A percentile compares a stretch with the other conserved stretches of the same genome.
phyloP scores from a whole-genome alignment of 2,797 vertebrate species.

The Ceryle rudis region DNA sequence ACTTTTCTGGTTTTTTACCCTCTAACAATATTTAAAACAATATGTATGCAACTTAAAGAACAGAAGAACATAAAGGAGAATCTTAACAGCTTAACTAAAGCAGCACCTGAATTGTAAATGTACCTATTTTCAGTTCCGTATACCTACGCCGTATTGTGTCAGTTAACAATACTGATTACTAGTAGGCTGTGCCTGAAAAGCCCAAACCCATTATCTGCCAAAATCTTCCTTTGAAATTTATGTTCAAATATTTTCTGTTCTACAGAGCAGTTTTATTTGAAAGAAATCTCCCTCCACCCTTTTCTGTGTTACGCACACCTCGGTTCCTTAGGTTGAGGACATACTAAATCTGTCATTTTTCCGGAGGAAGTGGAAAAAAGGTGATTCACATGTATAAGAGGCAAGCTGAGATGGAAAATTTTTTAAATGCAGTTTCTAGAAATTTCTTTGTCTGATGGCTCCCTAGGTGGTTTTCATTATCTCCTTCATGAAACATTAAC shows the following conservation, averaged over 20 bases:
- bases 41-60: background rate
- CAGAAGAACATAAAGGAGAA: background rate
- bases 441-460: background rate
- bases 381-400: background rate
- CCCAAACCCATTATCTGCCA: background rate
- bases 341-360: slow-evolving; percentile 17
- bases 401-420: background rate
- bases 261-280: background rate
- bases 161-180: background rate
- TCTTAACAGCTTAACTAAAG: background rate
- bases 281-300: background rate
- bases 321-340: background rate
- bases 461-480: background rate
- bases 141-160: background rate
- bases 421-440: background rate
- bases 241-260: slow-evolving; percentile 45
- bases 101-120: background rate
- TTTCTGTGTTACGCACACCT: background rate
- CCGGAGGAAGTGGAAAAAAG: background rate
- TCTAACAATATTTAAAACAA: background rate
- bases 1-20: background rate
- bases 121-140: background rate
- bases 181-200: background rate
- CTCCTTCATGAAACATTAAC: slow-evolving; percentile 2
- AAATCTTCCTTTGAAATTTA: slow-evolving; percentile 25